Evolutionary conservation across 2,113 vertebrate genomes (phyloP).

Genomic region (Myrmophylax atrothorax): DNA sequence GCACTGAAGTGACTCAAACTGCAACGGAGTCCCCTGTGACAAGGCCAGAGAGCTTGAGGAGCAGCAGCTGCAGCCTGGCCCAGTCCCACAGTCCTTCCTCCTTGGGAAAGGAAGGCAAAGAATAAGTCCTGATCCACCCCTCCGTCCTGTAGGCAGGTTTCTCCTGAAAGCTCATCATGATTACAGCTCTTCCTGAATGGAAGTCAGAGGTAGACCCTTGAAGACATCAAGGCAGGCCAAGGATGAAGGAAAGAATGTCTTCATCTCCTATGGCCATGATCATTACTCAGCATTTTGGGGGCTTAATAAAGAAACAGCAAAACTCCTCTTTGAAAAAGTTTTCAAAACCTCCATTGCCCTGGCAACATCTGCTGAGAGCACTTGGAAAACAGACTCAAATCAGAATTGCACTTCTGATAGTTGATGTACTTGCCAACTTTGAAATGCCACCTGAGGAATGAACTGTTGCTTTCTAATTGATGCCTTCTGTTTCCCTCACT

Average conservation of each 20-base stretch:
- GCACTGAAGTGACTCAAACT: too few relatives aligned
- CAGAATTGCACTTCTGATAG: conserved; percentile 34
- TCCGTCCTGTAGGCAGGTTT: background rate
- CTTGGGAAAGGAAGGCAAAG: background rate
- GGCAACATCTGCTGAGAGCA: conserved; percentile 32
- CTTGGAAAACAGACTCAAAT: conserved; percentile 14
- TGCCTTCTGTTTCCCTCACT: conserved; percentile 16
- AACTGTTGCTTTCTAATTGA: conserved; percentile 20
- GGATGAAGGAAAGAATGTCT: background rate
- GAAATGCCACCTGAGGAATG: conserved; percentile 52
- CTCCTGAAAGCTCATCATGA: background rate
- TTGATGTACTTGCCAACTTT: conserved; percentile 41
- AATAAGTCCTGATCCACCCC: background rate
- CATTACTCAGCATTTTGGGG: background rate
- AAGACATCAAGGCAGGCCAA: background rate
- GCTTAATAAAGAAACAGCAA: background rate
- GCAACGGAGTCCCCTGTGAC: fast-evolving
- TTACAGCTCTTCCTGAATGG: background rate
- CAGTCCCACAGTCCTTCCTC: background rate
- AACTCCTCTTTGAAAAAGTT: background rate
- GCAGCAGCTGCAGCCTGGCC: background rate
- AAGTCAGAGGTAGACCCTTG: background rate
- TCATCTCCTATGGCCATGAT: background rate
- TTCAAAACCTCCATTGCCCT: conserved; percentile 31
- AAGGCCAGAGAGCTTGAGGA: background rate